phyloP scores from a whole-genome alignment of 2,888 invertebrate species.

The Ganaspis brasiliensis region DNA sequence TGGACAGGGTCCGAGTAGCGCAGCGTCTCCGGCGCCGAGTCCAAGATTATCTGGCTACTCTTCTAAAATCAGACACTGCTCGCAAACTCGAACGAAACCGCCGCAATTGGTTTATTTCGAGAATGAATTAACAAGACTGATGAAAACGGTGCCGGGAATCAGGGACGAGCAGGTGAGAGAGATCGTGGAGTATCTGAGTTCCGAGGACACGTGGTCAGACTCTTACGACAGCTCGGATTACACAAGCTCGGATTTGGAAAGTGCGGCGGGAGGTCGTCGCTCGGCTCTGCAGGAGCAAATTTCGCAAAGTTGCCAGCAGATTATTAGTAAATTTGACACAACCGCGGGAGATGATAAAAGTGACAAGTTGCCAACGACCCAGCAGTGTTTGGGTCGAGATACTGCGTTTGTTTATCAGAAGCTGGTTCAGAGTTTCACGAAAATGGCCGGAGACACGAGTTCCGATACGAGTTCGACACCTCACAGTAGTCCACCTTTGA shows the following conservation, averaged over 20 bases:
- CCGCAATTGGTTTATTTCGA: constrained; percentile 94
- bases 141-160: constrained; percentile 96
- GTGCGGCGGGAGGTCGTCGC: constrained; percentile 84
- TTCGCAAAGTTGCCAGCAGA: constrained; percentile 93
- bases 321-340: constrained; percentile 91
- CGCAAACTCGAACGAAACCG: constrained; percentile 87
- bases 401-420: constrained; percentile 94
- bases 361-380: constrained; percentile 74
- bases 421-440: constrained; percentile 91
- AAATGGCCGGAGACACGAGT: constrained; percentile 85
- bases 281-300: constrained; percentile 91
- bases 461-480: constrained; percentile 83
- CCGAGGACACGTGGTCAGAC: constrained; percentile 96
- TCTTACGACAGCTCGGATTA: constrained; percentile 96
- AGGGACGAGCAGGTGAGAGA: constrained; percentile 94
- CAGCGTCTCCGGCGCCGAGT: constrained; percentile 82
- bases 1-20: constrained; percentile 71
- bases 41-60: constrained; percentile 72
- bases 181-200: constrained; percentile 95
- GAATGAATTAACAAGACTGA: constrained; percentile 92
- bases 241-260: constrained; percentile 93
- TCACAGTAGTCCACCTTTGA: constrained; percentile 90
- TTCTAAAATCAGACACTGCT: constrained; percentile 66
- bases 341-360: constrained; percentile 61
- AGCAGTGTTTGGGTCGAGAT: constrained; percentile 84